Evolutionary conservation across 2,797 vertebrate species (phyloP).

Genomic region (Spea hammondii): DNA sequence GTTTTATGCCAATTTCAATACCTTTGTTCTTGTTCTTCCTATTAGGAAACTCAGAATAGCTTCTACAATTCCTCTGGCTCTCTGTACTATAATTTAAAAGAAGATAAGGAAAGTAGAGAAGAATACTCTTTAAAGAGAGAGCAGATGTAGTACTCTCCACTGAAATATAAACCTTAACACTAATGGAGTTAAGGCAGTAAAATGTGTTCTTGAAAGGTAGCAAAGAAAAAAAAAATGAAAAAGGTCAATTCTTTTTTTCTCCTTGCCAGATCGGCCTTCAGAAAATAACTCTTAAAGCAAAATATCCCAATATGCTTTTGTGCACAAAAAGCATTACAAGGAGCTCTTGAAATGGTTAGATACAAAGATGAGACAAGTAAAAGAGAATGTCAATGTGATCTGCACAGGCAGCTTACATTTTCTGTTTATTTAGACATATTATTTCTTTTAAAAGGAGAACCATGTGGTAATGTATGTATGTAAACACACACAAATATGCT

Average conservation of each 20-base stretch:
- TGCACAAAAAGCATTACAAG: constrained; percentile 3
- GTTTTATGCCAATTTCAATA: constrained; percentile 51
- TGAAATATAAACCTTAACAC: constrained; percentile 54
- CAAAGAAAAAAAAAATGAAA: constrained; percentile 22
- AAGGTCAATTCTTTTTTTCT: constrained; percentile 43
- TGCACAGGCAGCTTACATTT: not conserved
- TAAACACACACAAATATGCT: too few relatives aligned
- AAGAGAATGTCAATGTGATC: not conserved
- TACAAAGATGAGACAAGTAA: not conserved
- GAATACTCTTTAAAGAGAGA: constrained; percentile 50
- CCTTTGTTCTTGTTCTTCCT: constrained; percentile 45
- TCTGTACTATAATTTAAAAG: constrained; percentile 52
- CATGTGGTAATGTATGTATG: too few relatives aligned
- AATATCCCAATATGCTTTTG: constrained; percentile 22
- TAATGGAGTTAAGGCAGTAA: constrained; percentile 52
- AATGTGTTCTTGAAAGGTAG: constrained; percentile 49
- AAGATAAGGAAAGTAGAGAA: constrained; percentile 49
- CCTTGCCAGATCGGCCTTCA: constrained; percentile 26
- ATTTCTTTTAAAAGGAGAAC: not conserved
- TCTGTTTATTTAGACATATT: not conserved
- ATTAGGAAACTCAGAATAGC: constrained; percentile 46
- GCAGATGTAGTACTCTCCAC: constrained; percentile 53
- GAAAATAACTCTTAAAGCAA: constrained; percentile 11
- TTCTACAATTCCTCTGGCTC: constrained; percentile 54
- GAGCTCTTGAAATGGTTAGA: not conserved